Evolutionary conservation across 2,888 invertebrate genomes (phyloP).

Genomic region (Strigamia maritima): DNA sequence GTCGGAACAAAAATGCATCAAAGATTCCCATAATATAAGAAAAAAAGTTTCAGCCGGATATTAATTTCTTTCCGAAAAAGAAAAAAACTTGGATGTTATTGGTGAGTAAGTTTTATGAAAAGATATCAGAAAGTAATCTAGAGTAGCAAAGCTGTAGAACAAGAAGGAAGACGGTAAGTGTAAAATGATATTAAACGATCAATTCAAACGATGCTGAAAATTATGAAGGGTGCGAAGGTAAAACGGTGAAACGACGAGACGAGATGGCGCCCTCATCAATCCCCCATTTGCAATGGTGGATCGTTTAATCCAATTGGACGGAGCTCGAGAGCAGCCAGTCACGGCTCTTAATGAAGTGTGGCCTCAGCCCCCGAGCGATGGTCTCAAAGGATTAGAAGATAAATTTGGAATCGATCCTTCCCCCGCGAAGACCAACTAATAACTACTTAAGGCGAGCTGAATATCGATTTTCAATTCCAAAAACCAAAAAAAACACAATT

Average conservation of each 20-base stretch:
- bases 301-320: slow-evolving; percentile 27
- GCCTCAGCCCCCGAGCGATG: slow-evolving; percentile 9
- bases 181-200: slow-evolving; percentile 4
- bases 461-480: slow-evolving; percentile 5
- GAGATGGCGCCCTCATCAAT: slow-evolving; percentile 16
- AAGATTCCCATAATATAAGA: background rate
- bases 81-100: background rate
- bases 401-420: background rate
- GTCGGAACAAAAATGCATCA: background rate
- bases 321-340: slow-evolving; percentile 5
- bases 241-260: background rate
- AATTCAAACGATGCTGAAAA: slow-evolving; percentile 11
- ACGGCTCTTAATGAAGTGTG: slow-evolving; percentile 16
- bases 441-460: background rate
- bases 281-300: slow-evolving; percentile 27
- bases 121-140: slow-evolving; percentile 19
- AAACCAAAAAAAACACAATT: background rate
- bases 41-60: slow-evolving; percentile 2
- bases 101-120: background rate
- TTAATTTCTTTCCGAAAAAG: background rate
- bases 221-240: background rate
- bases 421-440: background rate
- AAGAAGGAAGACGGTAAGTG: background rate
- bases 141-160: background rate
- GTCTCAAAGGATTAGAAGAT: slow-evolving; percentile 5